Evolutionary conservation across 2,888 invertebrate genomes (phyloP).

Genomic region (Rhingia rostrata): DNA sequence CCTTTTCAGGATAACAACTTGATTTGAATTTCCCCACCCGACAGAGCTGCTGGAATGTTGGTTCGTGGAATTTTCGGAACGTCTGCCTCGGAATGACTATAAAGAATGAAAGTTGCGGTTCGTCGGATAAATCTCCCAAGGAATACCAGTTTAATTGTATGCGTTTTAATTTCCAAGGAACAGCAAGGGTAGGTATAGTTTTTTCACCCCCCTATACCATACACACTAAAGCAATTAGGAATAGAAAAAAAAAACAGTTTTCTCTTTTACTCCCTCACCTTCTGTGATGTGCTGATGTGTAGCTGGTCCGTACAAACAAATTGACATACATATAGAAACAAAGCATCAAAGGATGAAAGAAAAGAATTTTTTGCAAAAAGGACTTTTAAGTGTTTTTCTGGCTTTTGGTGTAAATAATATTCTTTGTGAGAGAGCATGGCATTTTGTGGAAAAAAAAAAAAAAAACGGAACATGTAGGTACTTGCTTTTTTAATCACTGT

Average conservation of each 20-base stretch:
- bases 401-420: constrained; percentile 42
- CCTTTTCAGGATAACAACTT: constrained; percentile 45
- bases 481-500: constrained; percentile 69
- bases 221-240: no score
- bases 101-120: constrained; percentile 53
- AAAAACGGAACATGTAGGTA: constrained; percentile 39
- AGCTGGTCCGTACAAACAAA: constrained; percentile 15
- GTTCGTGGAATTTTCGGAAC: constrained; percentile 32
- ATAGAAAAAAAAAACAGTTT: not conserved
- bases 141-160: constrained; percentile 20
- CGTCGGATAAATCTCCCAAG: constrained; percentile 3
- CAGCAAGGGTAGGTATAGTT: constrained; percentile 10
- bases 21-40: constrained; percentile 43
- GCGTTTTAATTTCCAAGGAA: not conserved
- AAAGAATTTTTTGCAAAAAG: constrained; percentile 42
- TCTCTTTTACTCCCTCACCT: not conserved
- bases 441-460: constrained; percentile 41
- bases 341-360: constrained; percentile 45
- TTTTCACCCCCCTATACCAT: no score
- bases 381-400: constrained; percentile 50
- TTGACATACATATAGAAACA: constrained; percentile 55
- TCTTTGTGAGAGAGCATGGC: constrained; percentile 33
- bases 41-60: constrained; percentile 15
- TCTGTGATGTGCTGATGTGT: not conserved
- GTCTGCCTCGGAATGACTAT: constrained; percentile 7